A percentile compares a stretch with the other conserved stretches of the same genome.
These are phyloP conservation scores for Drosophila leontia DNA, from an alignment of 1,140 invertebrate species.

Conservation along the genomic window DNA sequence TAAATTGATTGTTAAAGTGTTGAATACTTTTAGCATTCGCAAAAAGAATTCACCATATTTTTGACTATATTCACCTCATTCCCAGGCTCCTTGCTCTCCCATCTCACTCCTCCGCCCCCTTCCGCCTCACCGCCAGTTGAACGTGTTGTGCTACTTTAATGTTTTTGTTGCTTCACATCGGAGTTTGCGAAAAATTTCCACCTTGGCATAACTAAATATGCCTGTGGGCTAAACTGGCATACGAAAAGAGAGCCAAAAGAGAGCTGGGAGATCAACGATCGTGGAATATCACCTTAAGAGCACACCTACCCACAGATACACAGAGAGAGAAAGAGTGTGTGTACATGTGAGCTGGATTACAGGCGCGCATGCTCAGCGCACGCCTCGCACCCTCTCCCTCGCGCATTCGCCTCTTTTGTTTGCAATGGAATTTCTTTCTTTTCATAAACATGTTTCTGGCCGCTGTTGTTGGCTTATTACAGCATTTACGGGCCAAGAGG, in stretches of 20 bases:
- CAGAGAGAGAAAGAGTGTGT: background rate
- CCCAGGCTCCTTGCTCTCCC: conserved; percentile 5
- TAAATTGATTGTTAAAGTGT: background rate
- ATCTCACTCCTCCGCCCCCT: background rate
- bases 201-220: conserved; percentile 67
- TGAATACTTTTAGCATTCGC: conserved; percentile 9
- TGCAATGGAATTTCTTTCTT: conserved; percentile 82
- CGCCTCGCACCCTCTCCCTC: conserved; percentile 49
- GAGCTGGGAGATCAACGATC: conserved; percentile 2
- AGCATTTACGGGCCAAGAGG: conserved; percentile 72
- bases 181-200: conserved; percentile 49
- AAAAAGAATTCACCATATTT: conserved; percentile 4
- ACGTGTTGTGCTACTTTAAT: conserved; percentile 65
- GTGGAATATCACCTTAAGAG: conserved; percentile 40
- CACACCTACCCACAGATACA: background rate
- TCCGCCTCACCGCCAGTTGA: conserved; percentile 14
- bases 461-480: conserved; percentile 72
- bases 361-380: conserved; percentile 59
- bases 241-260: conserved; percentile 36
- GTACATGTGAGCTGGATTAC: conserved; percentile 55
- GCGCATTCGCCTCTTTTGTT: conserved; percentile 66
- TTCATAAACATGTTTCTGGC: conserved; percentile 79
- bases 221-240: conserved; percentile 52
- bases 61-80: conserved; percentile 9
- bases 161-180: conserved; percentile 21